Percentiles rank a stretch among this genome's conserved stretches.
Evolutionary conservation across 2,797 vertebrate genomes (phyloP).

Genomic region (Bufotes viridis): DNA sequence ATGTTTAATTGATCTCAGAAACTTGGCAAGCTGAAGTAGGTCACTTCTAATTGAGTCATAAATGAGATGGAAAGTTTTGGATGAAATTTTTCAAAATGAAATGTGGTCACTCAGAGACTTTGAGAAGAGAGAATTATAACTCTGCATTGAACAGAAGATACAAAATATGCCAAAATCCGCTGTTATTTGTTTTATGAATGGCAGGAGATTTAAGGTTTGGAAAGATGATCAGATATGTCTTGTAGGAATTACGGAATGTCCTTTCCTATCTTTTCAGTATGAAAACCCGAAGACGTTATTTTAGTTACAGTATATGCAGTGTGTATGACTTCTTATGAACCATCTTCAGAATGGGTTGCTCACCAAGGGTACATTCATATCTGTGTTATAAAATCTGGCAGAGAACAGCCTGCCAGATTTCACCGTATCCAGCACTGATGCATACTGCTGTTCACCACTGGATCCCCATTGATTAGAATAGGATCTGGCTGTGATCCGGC

Average conservation of each 20-base stretch:
- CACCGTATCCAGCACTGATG: too few species aligned
- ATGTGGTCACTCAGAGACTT: conserved; percentile 44
- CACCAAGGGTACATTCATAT: too few species aligned
- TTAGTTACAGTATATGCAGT: neutral
- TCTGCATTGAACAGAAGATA: conserved; percentile 8
- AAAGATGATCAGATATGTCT: neutral
- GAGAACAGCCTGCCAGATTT: too few species aligned
- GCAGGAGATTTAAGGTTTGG: neutral
- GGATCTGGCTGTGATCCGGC: too few species aligned
- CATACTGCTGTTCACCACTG: too few species aligned
- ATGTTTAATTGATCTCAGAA: conserved; percentile 61
- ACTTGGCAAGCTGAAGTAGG: conserved; percentile 58
- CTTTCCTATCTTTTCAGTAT: neutral
- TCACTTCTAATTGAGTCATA: conserved; percentile 61
- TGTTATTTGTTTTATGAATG: neutral
- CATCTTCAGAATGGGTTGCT: neutral
- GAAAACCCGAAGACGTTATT: neutral
- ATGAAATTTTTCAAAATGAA: conserved; percentile 59
- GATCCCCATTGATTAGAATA: too few species aligned
- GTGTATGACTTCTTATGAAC: neutral
- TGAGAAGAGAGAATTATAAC: neutral
- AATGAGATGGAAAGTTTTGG: conserved; percentile 62
- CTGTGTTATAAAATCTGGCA: too few species aligned
- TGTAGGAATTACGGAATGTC: neutral
- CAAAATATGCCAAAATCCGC: neutral